Base-by-base conservation (phyloP, 2,888 invertebrate species). In the Heliconius ismenius region DNA sequence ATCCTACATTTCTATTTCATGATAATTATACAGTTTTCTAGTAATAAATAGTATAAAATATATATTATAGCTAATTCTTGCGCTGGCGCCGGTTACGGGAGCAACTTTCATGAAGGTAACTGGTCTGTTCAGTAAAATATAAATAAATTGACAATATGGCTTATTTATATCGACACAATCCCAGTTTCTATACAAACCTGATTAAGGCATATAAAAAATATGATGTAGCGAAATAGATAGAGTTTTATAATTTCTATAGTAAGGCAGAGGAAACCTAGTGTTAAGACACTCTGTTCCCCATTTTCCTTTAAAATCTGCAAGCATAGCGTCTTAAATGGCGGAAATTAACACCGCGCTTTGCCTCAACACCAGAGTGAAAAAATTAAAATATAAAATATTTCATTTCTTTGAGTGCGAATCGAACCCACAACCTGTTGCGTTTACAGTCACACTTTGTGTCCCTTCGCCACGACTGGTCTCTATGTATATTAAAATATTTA, bases 71-170 rank as follows among this genome's bases (percentile, higher is more conserved):
- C 62, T 73, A 79, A 67, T 43, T 73, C 58, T 32, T 73, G 79
- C 81, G 82, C 76, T 87, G 92, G 92, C 93, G 93, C 92, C 92
- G 87, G 87, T 76, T 76, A 72, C 86, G 85, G 87, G 89, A 89
- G 89, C 92, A 92, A 93, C 93, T 93, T 93, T 92, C 93, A 90
- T 92, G 91, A 91, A 91, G 88, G 88, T 87, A 90, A 90, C 90
- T 84, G 88, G 89, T 90, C 90, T 87, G 89, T 90, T 90, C 86
- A 86, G 89, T 88, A 76, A 80, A 81, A 82, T 79, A 81, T 80
- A 78, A 43, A 43, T 81, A 79, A 80, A 81, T 81, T 81, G 80
- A 80, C 80, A 77, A 80, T 74, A 75, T 54, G 67, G 49, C 72
- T 77, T 76, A 79, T 80, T 78, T 80, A 78, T 60, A 68, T 70